Conservation (phyloP, 2,113 vertebrate genomes). For the mouse (Mus musculus) region GRCm39 chr11:65672001-65672500, state of each 20-base stretch:
- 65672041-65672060: not conserved
- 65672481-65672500: not conserved
- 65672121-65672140: slow-evolving; percentile 30
- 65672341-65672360: slow-evolving; percentile 16
- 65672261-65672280: not conserved
- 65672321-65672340: slow-evolving; percentile 41
- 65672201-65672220: not conserved
- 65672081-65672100: not conserved
- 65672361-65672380: not conserved
- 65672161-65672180: slow-evolving; percentile 26
- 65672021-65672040: not conserved
- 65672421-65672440: not conserved
- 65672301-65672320: not conserved
- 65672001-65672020: not conserved
- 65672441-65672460: not conserved
- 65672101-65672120: not conserved
- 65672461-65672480: no score
- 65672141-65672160: not conserved
- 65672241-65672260: not conserved
- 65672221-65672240: not conserved
- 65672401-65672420: not conserved
- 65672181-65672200: not conserved
- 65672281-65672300: slow-evolving; percentile 4
- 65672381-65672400: slow-evolving; percentile 13
- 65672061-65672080: not conserved